These are phyloP conservation scores for Jordanella pulchra DNA, from an alignment of 2,797 vertebrate genomes.

Conservation along the genomic window DNA sequence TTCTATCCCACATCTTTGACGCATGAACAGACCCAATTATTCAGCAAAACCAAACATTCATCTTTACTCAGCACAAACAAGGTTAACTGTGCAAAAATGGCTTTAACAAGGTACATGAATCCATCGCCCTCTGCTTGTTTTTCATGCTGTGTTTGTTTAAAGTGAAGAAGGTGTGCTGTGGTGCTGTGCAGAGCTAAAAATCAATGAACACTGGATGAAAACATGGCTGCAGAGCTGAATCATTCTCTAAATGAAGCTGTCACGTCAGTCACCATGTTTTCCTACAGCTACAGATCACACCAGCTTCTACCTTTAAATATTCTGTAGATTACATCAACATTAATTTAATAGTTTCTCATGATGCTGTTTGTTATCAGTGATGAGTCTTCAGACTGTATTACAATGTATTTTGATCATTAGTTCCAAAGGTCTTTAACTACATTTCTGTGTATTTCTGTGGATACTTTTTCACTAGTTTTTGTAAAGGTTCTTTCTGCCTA, in stretches of 20 bases:
- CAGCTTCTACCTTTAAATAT: neutral
- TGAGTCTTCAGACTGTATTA: too few species aligned
- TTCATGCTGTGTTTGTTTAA: conserved; percentile 7
- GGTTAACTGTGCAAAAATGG: neutral
- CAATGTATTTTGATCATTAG: too few species aligned
- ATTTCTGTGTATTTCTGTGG: neutral
- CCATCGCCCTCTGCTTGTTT: neutral
- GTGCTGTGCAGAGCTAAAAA: conserved; percentile 6
- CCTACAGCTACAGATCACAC: neutral
- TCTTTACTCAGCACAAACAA: neutral
- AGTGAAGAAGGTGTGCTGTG: conserved; percentile 6
- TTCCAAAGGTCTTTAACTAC: neutral
- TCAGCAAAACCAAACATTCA: neutral
- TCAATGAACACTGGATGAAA: conserved; percentile 13
- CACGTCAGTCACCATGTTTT: neutral
- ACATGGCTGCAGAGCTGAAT: conserved; percentile 9
- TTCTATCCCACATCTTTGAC: neutral
- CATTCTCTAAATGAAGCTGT: conserved; percentile 5
- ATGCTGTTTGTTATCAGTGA: neutral
- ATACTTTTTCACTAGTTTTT: neutral
- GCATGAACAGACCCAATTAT: neutral
- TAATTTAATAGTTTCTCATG: too few species aligned
- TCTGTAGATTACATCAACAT: neutral
- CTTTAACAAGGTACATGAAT: conserved; percentile 7
- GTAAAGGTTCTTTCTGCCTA: neutral